Percentiles rank a stretch among this genome's conserved stretches.
phyloP scores from a whole-genome alignment of 2,113 vertebrate genomes.

The Atractosteus spatula region DNA sequence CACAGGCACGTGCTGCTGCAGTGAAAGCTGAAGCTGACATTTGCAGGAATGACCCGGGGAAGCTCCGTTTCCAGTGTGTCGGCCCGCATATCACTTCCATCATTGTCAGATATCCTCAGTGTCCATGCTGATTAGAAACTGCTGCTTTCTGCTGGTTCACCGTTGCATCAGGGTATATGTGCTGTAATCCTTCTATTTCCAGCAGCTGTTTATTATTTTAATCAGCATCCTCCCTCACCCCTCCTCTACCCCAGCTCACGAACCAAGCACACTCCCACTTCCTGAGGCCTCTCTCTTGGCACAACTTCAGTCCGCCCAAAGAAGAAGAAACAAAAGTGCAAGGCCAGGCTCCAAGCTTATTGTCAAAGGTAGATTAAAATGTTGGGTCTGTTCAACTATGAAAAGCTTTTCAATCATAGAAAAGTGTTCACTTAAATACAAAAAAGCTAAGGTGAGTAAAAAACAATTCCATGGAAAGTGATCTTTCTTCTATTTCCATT shows the following conservation, averaged over 20 bases:
- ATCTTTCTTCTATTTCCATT: neutral
- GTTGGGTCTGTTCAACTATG: neutral
- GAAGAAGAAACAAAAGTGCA: conserved; percentile 8
- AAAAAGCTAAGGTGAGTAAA: too few species aligned
- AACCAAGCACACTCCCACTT: conserved; percentile 84
- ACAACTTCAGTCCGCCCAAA: conserved; percentile 42
- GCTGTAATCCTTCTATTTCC: conserved; percentile 51
- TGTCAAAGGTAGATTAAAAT: conserved; percentile 19
- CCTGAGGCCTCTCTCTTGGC: conserved; percentile 71
- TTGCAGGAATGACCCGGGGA: neutral
- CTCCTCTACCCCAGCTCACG: conserved; percentile 57
- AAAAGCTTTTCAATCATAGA: neutral
- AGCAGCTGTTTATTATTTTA: conserved; percentile 95
- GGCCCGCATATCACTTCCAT: conserved; percentile 14
- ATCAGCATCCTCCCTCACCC: conserved; percentile 86
- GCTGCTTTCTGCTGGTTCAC: neutral
- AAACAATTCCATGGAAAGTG: neutral
- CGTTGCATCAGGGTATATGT: neutral
- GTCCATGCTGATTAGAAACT: neutral
- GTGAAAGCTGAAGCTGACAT: neutral
- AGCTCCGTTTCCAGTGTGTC: neutral
- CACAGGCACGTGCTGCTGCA: neutral
- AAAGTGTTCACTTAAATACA: neutral
- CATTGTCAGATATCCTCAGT: neutral
- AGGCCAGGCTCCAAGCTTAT: conserved; percentile 22